Evolutionary conservation across 2,888 invertebrate species (phyloP).

Genomic region (Branchellion lobata): DNA sequence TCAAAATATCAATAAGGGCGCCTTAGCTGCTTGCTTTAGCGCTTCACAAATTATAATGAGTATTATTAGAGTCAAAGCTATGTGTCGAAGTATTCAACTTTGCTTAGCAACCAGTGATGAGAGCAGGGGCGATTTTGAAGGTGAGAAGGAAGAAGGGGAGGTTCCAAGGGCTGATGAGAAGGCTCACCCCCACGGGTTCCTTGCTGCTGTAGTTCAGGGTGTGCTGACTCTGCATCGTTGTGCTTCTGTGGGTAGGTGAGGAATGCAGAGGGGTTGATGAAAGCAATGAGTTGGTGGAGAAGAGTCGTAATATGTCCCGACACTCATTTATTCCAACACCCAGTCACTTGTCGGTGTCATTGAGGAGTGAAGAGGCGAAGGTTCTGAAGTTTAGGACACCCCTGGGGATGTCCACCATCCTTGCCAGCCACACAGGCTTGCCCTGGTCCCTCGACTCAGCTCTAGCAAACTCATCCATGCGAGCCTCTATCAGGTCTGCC

Average conservation of each 20-base stretch:
- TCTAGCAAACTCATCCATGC: conserved; percentile 64
- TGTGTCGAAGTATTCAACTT: too few relatives aligned
- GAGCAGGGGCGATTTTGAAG: conserved; percentile 66
- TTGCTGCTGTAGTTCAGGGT: conserved; percentile 64
- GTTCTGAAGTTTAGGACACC: conserved; percentile 65
- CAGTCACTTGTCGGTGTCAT: conserved; percentile 60
- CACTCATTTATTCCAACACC: too few relatives aligned
- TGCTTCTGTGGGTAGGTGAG: conserved; percentile 57
- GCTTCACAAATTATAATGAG: too few relatives aligned
- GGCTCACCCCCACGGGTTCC: conserved; percentile 66
- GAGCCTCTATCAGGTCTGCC: conserved; percentile 65
- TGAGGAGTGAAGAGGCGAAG: conserved; percentile 63
- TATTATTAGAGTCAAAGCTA: too few relatives aligned
- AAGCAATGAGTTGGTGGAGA: too few relatives aligned
- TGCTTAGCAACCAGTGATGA: conserved; percentile 52
- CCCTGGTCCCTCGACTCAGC: conserved; percentile 67
- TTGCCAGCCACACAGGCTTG: conserved; percentile 65
- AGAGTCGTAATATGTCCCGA: too few relatives aligned
- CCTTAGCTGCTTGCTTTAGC: too few relatives aligned
- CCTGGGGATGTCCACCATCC: conserved; percentile 65
- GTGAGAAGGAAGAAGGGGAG: conserved; percentile 66
- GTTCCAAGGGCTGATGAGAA: conserved; percentile 67
- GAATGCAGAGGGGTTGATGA: too few relatives aligned
- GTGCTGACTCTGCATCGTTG: conserved; percentile 52
- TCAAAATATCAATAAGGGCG: too few relatives aligned